Evolutionary conservation across 1,140 invertebrate genomes (phyloP), one percentile per base, ranked within the genome.

Genomic region (Orius insidiosus): DNA sequence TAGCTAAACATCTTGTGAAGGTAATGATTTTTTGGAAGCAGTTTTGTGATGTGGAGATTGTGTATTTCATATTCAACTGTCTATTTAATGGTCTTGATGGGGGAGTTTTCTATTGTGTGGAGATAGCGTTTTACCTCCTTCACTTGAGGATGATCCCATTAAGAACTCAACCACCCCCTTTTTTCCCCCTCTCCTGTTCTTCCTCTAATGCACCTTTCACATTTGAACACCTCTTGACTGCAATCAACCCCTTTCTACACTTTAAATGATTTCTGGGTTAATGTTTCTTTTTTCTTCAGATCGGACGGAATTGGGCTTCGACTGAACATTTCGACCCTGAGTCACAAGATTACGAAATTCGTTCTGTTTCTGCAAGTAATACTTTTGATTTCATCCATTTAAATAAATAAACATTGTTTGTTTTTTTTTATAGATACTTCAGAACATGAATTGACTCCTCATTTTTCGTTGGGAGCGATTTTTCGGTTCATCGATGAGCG

Each of bases 381-480:
- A n/a, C 11, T 19, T 47, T 43, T 35, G 32, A 14, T 32, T 1
- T 15, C 16, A 30, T 32, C 7, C 3, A 3, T 38, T 34, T 33
- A 19, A 19, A n/a, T 43, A 14, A 14, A 11, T 3, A 48, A 11
- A 14, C 2, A 46, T 18, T 36, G 42, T 33, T 40, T 52, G 46
- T 48, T 31, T 41, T 36, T 32, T 50, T 47, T 51, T 33, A 45
- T 36, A 42, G 42, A 45, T 51, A 18, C 55, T 60, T 11, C 50
- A 65, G 63, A 67, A 46, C 69, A 71, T 46, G 70, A 71, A 52
- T 68, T 69, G 66, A 70, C 67, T 16, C 70, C 69, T 0, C 67
- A 62, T 51, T 57, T 64, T 33, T 63, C 66, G 19, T 65, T 70
- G 34, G 62, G 68, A 35, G 68, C 68, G 6, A 56, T 72, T 18